Conservation (phyloP, 2,113 vertebrate species). For the Saccopteryx bilineata region DNA sequence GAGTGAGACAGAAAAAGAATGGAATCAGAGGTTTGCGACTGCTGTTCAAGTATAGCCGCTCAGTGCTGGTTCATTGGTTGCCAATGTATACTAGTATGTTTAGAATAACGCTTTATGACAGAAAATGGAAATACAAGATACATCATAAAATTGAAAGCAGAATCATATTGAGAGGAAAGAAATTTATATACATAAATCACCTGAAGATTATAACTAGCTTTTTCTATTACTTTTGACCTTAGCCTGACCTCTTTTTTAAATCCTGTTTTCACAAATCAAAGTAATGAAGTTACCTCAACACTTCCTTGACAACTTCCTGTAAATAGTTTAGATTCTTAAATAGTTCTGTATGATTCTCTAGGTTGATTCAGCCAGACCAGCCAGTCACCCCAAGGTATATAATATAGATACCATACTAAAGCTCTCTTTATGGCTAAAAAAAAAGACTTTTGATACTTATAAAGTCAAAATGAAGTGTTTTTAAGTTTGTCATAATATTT, state of each 20-base stretch:
- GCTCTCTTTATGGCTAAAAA: neutral
- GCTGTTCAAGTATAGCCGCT: neutral
- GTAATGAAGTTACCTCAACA: neutral
- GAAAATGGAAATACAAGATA: neutral
- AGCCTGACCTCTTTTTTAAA: conserved; percentile 42
- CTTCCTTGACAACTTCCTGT: conserved; percentile 25
- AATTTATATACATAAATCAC: neutral
- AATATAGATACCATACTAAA: neutral
- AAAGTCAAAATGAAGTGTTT: conserved; percentile 8
- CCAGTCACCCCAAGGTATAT: neutral
- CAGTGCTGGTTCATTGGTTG: neutral
- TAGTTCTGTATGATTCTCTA: neutral
- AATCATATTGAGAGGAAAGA: neutral
- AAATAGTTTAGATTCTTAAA: conserved; percentile 42
- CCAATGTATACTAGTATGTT: neutral
- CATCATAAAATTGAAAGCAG: neutral
- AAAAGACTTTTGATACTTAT: neutral
- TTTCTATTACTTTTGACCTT: conserved; percentile 6
- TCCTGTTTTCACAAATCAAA: neutral
- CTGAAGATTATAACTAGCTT: neutral
- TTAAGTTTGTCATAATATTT: neutral
- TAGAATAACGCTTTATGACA: neutral
- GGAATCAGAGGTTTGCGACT: neutral
- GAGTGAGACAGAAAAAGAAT: neutral
- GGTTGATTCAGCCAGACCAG: neutral